Percentiles rank a stretch among this genome's conserved stretches.
Evolutionary conservation across 2,888 invertebrate genomes (phyloP).

Genomic region (Leistus spinibarbis): DNA sequence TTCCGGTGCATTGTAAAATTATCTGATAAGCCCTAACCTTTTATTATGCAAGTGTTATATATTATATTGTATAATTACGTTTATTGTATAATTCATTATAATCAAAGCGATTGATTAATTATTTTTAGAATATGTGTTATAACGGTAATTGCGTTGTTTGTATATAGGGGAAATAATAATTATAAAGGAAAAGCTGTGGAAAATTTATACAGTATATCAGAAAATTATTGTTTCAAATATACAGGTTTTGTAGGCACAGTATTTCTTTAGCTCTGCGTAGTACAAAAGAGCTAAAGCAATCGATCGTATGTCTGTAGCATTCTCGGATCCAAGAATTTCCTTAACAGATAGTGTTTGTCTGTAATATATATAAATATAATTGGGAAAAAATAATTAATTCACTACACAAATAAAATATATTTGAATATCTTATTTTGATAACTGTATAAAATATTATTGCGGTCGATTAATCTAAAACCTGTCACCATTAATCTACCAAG

Average conservation of each 20-base stretch:
- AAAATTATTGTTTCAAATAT: too few species aligned
- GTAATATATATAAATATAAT: neutral
- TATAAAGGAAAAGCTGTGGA: too few species aligned
- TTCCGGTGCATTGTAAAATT: neutral
- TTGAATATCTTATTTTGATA: neutral
- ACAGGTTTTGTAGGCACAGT: too few species aligned
- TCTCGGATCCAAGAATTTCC: too few species aligned
- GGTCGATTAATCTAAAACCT: neutral
- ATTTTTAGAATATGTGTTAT: neutral
- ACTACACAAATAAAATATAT: neutral
- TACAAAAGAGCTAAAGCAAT: too few species aligned
- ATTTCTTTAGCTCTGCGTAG: too few species aligned
- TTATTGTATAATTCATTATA: neutral
- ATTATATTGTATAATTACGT: neutral
- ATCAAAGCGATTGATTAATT: neutral
- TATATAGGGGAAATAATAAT: too few species aligned
- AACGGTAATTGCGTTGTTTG: neutral
- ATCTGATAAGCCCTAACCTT: too few species aligned
- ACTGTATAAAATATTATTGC: neutral
- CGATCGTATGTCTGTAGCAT: too few species aligned
- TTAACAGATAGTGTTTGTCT: too few species aligned
- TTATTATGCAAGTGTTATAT: neutral
- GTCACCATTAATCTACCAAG: neutral
- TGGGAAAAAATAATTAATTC: neutral
- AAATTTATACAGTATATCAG: too few species aligned